Conservation (phyloP, 2,797 vertebrate genomes). For the Anableps anableps region DNA sequence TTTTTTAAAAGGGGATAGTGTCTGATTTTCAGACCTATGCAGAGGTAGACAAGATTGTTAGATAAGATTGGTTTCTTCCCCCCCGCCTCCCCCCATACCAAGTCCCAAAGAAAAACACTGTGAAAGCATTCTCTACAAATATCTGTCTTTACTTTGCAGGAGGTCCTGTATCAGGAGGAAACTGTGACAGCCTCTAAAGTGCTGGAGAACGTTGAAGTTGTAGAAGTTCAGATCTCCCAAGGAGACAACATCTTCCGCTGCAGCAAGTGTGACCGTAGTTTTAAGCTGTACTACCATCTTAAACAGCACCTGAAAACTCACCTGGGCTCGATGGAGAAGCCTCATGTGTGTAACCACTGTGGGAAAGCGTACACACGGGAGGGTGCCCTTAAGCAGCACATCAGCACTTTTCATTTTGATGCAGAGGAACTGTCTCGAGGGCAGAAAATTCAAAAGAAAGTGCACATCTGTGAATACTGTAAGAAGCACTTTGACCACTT, state of each 20-base stretch:
- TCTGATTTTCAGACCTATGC: too few species aligned
- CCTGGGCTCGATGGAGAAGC: slow-evolving; percentile 82
- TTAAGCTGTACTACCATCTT: slow-evolving; percentile 98
- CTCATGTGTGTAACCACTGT: slow-evolving; percentile 91
- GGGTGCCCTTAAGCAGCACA: slow-evolving; percentile 93
- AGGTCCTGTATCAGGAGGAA: slow-evolving; percentile 84
- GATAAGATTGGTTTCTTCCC: too few species aligned
- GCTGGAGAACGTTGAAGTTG: slow-evolving; percentile 93
- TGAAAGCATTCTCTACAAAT: background rate
- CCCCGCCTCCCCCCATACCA: too few species aligned
- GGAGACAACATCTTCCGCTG: slow-evolving; percentile 95
- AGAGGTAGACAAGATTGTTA: too few species aligned
- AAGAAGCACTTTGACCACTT: slow-evolving; percentile 98
- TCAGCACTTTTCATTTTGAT: slow-evolving; percentile 92
- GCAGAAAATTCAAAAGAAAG: slow-evolving; percentile 93
- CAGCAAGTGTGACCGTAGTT: slow-evolving; percentile 94
- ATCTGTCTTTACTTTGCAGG: slow-evolving; percentile 50
- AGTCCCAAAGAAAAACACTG: too few species aligned
- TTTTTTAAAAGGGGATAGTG: too few species aligned
- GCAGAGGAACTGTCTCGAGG: slow-evolving; percentile 89
- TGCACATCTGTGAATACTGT: slow-evolving; percentile 96
- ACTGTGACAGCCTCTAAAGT: slow-evolving; percentile 86
- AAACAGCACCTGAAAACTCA: slow-evolving; percentile 98
- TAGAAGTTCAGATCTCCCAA: slow-evolving; percentile 97
- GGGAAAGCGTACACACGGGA: slow-evolving; percentile 95